phyloP scores from a whole-genome alignment of 1,140 invertebrate species.

The Cylas formicarius region DNA sequence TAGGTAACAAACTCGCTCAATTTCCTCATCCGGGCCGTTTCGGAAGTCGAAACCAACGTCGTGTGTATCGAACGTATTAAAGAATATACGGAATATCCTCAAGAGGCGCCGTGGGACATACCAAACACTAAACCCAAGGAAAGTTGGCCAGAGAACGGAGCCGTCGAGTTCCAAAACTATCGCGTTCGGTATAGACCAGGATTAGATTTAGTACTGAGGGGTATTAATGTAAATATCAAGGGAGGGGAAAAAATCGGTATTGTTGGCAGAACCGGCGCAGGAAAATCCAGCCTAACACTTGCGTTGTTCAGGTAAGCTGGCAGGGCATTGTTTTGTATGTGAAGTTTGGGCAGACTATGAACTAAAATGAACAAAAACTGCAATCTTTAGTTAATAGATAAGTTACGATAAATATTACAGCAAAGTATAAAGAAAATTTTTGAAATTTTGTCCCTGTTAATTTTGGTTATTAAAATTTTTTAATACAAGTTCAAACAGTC shows the following conservation, averaged over 20 bases:
- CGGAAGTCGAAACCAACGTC: conserved; percentile 94
- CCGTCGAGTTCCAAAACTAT: conserved; percentile 67
- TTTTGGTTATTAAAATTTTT: too few species aligned
- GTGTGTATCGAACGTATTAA: conserved; percentile 95
- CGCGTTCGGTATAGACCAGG: conserved; percentile 69
- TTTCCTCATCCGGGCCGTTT: conserved; percentile 93
- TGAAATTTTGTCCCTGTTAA: too few species aligned
- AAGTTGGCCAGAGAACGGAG: conserved; percentile 68
- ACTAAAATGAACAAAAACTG: too few species aligned
- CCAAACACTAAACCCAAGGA: conserved; percentile 46
- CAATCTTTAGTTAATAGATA: too few species aligned
- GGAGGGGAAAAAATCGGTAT: conserved; percentile 76
- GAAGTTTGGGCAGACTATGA: too few species aligned
- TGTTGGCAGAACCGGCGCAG: conserved; percentile 75
- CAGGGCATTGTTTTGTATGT: too few species aligned
- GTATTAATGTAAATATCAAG: conserved; percentile 59
- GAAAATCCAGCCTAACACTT: conserved; percentile 76
- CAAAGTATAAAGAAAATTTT: too few species aligned
- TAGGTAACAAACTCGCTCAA: conserved; percentile 89
- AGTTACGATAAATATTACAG: too few species aligned
- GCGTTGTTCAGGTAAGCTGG: conserved; percentile 60
- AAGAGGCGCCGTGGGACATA: conserved; percentile 67
- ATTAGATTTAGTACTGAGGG: conserved; percentile 70
- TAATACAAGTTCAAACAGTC: too few species aligned
- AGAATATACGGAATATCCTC: conserved; percentile 79